Evolutionary conservation across 2,797 vertebrate species (phyloP), one percentile per base, ranked within the genome.

Genomic region (Syndactyla subalaris): DNA sequence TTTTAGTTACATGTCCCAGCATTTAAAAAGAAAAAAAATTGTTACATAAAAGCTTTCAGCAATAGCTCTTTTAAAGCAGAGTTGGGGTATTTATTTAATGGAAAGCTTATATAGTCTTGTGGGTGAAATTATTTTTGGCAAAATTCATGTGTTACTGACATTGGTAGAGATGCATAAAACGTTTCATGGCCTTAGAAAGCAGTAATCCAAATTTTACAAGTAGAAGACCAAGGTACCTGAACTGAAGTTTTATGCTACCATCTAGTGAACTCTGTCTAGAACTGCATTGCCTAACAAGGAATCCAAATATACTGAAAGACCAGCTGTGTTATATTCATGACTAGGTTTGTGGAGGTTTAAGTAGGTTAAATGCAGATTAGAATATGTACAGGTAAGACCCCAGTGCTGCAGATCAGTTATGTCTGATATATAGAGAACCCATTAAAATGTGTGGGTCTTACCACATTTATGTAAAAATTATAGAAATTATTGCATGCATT

Each of bases 241-340:
- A 67, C 43, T 88, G 17, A 89, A 51, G 65, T 58, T 73, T 83
- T 61, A 34, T 62, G 91, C 91, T 95, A 24, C 75, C 89, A 88
- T 82, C 93, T 97, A 91, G 83, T 92, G 94, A 94, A 18, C 14
- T n/a, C 5, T 88, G 39, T 2, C 12, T 57, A 34, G 73, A 94
- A 70, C 43, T 90, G 29, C 94, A 70, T 38, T 3, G 10, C 24
- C 12, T 51, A 12, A 10, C 4, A 9, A 27, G 32, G 32, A 49
- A 7, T 45, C 30, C 41, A 4, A 14, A 12, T 13, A 2, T 10
- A 3, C 30, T 62, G 27, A 17, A 65, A 27, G 14, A 17, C 10
- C 11, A 61, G 17, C 27, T 23, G 0, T 32, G 26, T 30, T n/a
- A 7, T 12, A 5, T 30, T 72, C 38, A 15, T 2, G 0, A 41